Conservation (phyloP, 2,888 invertebrate genomes). For the Gymnocheta viridis region DNA sequence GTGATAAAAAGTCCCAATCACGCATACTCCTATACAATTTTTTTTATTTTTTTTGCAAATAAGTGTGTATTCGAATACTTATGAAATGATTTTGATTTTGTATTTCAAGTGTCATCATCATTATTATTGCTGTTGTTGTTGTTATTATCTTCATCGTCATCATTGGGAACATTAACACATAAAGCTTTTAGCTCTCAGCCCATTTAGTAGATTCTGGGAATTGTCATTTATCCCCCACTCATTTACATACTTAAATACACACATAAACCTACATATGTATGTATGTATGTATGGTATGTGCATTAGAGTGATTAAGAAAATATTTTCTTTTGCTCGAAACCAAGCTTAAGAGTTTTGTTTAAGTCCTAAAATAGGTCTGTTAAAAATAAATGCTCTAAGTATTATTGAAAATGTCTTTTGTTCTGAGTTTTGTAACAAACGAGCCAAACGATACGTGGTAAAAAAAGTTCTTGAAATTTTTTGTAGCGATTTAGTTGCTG, state of each 20-base stretch:
- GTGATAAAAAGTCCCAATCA: slow-evolving; percentile 47
- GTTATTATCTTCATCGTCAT: slow-evolving; percentile 14
- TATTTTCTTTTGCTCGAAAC: too few relatives aligned
- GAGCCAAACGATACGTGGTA: too few relatives aligned
- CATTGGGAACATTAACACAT: slow-evolving; percentile 60
- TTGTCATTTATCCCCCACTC: slow-evolving; percentile 25
- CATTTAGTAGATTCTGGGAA: slow-evolving; percentile 13
- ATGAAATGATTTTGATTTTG: slow-evolving; percentile 41
- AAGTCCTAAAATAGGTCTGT: too few relatives aligned
- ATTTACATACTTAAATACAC: not conserved
- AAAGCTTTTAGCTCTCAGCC: slow-evolving; percentile 63
- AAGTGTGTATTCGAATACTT: slow-evolving; percentile 25
- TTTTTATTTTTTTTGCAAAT: not conserved
- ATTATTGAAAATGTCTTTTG: too few relatives aligned
- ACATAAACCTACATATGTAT: not conserved
- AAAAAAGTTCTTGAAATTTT: too few relatives aligned
- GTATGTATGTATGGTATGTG: too few relatives aligned
- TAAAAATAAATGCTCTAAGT: too few relatives aligned
- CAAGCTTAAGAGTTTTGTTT: too few relatives aligned
- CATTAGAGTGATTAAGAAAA: too few relatives aligned
- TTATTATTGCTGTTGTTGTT: slow-evolving; percentile 46
- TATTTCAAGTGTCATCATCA: slow-evolving; percentile 64
- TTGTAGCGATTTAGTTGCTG: too few relatives aligned
- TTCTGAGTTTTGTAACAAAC: too few relatives aligned
- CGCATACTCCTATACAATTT: slow-evolving; percentile 26